phyloP scores from a whole-genome alignment of 2,113 vertebrate genomes.

The Pseudonaja textilis region DNA sequence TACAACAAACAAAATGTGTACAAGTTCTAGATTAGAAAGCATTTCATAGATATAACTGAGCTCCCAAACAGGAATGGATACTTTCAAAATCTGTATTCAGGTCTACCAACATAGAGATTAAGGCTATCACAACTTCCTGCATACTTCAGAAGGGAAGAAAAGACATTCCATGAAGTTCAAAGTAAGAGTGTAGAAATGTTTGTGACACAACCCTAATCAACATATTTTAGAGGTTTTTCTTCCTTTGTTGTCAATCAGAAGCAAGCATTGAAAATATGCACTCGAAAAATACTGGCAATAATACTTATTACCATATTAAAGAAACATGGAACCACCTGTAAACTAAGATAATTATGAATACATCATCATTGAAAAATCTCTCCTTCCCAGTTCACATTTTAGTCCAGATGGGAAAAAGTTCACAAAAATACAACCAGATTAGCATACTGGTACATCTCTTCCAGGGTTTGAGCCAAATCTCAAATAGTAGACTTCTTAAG shows the following conservation, averaged over 20 bases:
- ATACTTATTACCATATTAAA: background rate
- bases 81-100: background rate
- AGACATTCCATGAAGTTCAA: background rate
- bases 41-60: background rate
- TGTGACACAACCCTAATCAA: background rate
- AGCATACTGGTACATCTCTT: background rate
- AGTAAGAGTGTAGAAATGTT: background rate
- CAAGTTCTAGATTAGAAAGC: background rate
- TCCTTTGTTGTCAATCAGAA: background rate
- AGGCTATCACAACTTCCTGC: background rate
- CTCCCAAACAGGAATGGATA: background rate
- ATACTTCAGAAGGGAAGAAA: background rate
- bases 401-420: background rate
- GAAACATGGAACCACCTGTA: no score
- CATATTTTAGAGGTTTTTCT: background rate
- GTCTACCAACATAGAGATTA: background rate
- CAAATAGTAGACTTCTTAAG: background rate
- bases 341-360: background rate
- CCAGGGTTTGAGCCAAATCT: background rate
- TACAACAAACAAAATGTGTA: background rate
- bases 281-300: background rate
- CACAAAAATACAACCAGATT: background rate
- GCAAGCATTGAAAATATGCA: background rate
- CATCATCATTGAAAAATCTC: background rate
- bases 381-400: background rate